Conservation (phyloP, 37 sponge, comb jelly and placozoan species). For the Bolinopsis microptera region DNA sequence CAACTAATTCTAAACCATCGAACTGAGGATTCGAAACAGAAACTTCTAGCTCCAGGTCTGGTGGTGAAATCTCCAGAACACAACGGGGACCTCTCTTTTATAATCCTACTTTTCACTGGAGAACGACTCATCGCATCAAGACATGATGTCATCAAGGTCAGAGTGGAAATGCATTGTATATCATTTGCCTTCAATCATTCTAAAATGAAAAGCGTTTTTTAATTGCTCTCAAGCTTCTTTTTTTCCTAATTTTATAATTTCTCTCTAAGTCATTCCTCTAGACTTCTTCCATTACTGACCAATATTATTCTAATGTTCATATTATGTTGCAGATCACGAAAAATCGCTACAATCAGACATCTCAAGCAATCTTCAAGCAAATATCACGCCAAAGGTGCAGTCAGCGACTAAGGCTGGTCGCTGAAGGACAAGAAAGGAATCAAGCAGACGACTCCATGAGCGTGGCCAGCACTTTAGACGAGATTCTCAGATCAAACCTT, state of each 20-base stretch:
- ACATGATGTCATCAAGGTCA: slow-evolving; percentile 41
- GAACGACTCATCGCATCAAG: slow-evolving; percentile 13
- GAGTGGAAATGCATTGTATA: neutral
- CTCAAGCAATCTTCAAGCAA: slow-evolving; percentile 8
- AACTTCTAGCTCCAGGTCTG: slow-evolving; percentile 45
- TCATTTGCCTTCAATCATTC: too few relatives aligned
- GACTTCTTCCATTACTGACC: too few relatives aligned
- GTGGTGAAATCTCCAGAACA: neutral
- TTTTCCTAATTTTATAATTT: too few relatives aligned
- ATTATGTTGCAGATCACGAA: neutral
- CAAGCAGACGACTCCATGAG: neutral
- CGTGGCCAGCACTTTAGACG: slow-evolving; percentile 13
- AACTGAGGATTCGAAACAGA: neutral
- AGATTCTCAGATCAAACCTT: slow-evolving; percentile 44
- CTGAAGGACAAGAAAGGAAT: neutral
- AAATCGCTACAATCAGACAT: slow-evolving; percentile 20
- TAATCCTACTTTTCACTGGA: slow-evolving; percentile 41
- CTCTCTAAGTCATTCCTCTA: too few relatives aligned
- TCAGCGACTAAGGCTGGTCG: slow-evolving; percentile 28
- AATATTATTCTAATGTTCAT: too few relatives aligned
- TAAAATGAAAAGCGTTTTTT: too few relatives aligned
- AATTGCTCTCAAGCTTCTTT: too few relatives aligned
- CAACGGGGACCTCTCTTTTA: neutral
- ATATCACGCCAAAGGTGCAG: neutral
- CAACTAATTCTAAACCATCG: neutral